Evolutionary conservation across 2,113 vertebrate species (phyloP).

Genomic region (Grus americana): DNA sequence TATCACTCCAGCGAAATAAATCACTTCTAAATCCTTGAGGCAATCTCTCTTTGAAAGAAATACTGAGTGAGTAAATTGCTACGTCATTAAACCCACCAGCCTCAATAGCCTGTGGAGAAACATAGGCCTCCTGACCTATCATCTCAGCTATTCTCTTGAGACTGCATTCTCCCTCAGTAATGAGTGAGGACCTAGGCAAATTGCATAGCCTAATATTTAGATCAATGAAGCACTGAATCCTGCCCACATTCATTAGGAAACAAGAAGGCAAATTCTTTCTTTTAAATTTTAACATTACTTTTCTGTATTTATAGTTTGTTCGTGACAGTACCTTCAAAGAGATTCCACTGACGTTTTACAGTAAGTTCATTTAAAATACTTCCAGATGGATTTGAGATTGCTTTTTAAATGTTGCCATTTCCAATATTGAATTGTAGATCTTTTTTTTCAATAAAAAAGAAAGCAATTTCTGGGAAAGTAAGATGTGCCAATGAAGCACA

Average conservation of each 20-base stretch:
- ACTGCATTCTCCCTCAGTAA: not conserved
- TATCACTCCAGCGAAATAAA: not conserved
- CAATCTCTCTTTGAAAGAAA: not conserved
- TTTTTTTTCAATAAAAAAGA: not conserved
- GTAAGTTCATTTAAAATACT: slow-evolving; percentile 80
- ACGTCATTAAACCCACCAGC: not conserved
- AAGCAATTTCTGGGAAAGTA: not conserved
- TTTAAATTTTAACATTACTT: not conserved
- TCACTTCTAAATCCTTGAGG: not conserved
- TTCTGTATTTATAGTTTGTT: slow-evolving; percentile 80
- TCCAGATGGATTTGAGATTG: not conserved
- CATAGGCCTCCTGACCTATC: not conserved
- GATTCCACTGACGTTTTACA: slow-evolving; percentile 89
- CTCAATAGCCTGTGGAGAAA: not conserved
- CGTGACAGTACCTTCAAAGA: slow-evolving; percentile 89
- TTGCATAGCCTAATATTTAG: not conserved
- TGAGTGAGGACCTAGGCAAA: not conserved
- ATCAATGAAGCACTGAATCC: not conserved
- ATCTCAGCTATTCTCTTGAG: not conserved
- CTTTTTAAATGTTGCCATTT: slow-evolving; percentile 20
- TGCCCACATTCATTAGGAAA: not conserved
- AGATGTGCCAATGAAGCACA: not conserved
- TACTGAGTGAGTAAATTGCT: not conserved
- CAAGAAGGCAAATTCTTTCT: not conserved
- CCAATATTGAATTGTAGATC: not conserved